Percentiles rank a stretch among this genome's conserved stretches.
Conservation (phyloP, 2,797 vertebrate species). For the Hephaestus fuliginosus region DNA sequence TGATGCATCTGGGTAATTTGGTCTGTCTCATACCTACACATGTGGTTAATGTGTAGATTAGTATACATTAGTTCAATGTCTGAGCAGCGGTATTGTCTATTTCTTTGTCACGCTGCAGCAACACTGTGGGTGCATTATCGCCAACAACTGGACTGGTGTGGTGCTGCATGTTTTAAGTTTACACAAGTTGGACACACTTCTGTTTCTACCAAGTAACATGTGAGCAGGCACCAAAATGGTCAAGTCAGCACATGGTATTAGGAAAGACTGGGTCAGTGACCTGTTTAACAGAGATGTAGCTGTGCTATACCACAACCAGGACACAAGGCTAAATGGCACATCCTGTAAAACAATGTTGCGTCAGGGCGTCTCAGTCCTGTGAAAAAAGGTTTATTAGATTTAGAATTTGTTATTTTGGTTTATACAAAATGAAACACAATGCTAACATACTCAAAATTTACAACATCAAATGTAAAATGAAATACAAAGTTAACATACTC, state of each 20-base stretch:
- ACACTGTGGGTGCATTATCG: background rate
- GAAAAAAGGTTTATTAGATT: conserved; percentile 54
- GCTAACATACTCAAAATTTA: conserved; percentile 41
- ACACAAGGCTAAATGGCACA: background rate
- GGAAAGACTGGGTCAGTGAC: background rate
- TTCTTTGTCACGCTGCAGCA: background rate
- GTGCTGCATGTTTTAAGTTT: background rate
- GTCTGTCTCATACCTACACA: background rate
- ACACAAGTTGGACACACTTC: background rate
- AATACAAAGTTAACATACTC: conserved; percentile 31
- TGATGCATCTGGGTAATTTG: background rate
- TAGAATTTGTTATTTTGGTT: conserved; percentile 14
- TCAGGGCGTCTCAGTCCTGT: conserved; percentile 2
- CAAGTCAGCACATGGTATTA: background rate
- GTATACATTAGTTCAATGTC: background rate
- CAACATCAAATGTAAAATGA: conserved; percentile 38
- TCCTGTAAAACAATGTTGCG: background rate
- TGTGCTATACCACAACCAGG: background rate
- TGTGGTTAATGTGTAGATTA: background rate
- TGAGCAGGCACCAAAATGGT: background rate
- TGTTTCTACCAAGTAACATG: background rate
- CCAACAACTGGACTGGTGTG: background rate
- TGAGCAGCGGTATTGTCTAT: background rate
- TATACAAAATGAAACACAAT: conserved; percentile 44
- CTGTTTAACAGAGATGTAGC: background rate